phyloP scores from a whole-genome alignment of 2,113 vertebrate species.

The Ctenodactylus gundi region DNA sequence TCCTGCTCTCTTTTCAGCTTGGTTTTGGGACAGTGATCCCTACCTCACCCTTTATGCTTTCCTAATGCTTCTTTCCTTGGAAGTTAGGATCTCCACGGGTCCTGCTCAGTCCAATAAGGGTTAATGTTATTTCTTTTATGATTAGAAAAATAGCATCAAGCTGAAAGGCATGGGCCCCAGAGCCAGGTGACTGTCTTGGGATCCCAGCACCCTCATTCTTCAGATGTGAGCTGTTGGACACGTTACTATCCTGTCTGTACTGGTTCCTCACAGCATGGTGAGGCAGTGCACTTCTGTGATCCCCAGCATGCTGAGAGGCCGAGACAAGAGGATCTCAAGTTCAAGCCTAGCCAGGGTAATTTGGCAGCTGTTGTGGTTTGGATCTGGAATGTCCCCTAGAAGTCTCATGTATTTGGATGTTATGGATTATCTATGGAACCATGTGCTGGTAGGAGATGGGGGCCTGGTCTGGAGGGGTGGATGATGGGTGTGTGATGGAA shows the following conservation, averaged over 20 bases:
- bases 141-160: neutral
- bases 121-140: neutral
- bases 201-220: neutral
- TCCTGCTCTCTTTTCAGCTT: neutral
- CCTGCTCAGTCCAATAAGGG: neutral
- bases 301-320: neutral
- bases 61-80: neutral
- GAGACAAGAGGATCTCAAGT: neutral
- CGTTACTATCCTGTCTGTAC: neutral
- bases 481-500: no score
- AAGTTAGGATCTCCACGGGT: no score
- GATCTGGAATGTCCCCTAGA: no score
- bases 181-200: neutral
- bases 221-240: neutral
- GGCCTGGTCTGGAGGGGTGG: no score
- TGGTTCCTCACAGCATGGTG: neutral
- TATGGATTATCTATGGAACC: no score
- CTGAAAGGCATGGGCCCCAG: neutral
- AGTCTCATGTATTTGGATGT: no score
- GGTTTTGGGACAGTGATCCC: neutral
- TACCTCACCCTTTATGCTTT: neutral
- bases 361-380: no score
- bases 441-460: no score
- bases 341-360: neutral
- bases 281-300: neutral